Conservation (phyloP, 2,113 vertebrate genomes). For the Megalops atlanticus region DNA sequence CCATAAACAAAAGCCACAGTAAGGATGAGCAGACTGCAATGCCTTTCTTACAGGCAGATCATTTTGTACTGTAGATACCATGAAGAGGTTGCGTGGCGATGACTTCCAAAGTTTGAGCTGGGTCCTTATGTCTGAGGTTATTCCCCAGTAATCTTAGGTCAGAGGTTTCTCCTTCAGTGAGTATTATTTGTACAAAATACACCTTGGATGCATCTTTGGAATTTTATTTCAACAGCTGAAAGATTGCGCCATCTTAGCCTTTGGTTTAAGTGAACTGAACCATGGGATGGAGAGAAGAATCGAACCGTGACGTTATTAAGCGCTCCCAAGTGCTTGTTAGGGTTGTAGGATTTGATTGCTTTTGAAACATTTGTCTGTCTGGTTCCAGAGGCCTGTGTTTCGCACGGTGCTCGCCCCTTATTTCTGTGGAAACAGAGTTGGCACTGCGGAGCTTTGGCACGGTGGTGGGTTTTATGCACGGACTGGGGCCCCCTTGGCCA, state of each 20-base stretch:
- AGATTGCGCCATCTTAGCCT: slow-evolving; percentile 15
- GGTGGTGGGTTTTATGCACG: slow-evolving; percentile 27
- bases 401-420: not conserved
- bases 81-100: not conserved
- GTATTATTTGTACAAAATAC: not conserved
- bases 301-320: not conserved
- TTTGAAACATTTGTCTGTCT: slow-evolving; percentile 18
- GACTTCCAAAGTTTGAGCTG: not conserved
- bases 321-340: slow-evolving; percentile 5
- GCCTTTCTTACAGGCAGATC: not conserved
- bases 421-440: slow-evolving; percentile 7
- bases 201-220: slow-evolving; percentile 8
- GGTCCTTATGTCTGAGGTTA: not conserved
- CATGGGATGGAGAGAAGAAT: not conserved
- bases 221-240: not conserved
- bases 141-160: not conserved
- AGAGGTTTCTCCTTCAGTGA: not conserved
- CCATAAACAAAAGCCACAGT: not conserved
- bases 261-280: slow-evolving; percentile 2
- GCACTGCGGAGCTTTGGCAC: slow-evolving; percentile 28
- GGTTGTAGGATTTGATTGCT: slow-evolving; percentile 18
- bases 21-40: not conserved
- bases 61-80: not conserved
- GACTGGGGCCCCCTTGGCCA: slow-evolving; percentile 19
- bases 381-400: slow-evolving; percentile 6